A percentile compares a stretch with the other conserved stretches of the same genome.
Conservation (phyloP, 2,888 invertebrate genomes). For the Eubasilissa splendida region DNA sequence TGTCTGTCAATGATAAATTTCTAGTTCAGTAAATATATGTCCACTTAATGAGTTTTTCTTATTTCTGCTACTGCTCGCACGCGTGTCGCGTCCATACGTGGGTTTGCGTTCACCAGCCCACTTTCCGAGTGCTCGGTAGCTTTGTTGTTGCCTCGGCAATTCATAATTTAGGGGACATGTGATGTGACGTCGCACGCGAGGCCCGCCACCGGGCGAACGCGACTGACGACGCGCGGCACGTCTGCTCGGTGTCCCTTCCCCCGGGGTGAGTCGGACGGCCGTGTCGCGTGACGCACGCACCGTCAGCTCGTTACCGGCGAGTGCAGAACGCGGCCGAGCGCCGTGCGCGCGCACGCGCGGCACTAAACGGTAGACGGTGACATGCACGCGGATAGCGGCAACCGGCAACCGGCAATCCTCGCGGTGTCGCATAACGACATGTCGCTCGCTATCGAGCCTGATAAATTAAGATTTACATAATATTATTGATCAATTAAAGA, state of each 20-base stretch:
- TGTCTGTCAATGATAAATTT: no score
- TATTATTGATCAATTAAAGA: no score
- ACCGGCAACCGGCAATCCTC: no score
- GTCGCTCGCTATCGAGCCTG: no score
- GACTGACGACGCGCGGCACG: neutral
- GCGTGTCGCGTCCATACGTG: no score
- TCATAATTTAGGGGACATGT: neutral
- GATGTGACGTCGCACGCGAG: neutral
- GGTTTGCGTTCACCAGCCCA: neutral
- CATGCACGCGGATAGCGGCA: neutral
- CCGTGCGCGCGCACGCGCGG: no score
- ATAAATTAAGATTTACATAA: no score
- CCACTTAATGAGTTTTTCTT: no score
- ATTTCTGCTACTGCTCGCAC: no score
- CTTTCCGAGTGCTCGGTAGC: neutral
- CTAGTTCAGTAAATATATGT: no score
- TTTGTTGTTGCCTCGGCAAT: neutral
- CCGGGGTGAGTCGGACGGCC: neutral
- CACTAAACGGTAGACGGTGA: neutral
- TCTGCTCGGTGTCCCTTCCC: neutral
- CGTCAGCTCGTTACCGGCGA: neutral
- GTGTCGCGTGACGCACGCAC: neutral
- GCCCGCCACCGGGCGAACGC: neutral
- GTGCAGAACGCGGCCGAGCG: conserved; percentile 7
- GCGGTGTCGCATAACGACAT: no score